Base-by-base conservation (phyloP, 37 sponge, comb jelly and placozoan species). In the Eunapius fragilis region DNA sequence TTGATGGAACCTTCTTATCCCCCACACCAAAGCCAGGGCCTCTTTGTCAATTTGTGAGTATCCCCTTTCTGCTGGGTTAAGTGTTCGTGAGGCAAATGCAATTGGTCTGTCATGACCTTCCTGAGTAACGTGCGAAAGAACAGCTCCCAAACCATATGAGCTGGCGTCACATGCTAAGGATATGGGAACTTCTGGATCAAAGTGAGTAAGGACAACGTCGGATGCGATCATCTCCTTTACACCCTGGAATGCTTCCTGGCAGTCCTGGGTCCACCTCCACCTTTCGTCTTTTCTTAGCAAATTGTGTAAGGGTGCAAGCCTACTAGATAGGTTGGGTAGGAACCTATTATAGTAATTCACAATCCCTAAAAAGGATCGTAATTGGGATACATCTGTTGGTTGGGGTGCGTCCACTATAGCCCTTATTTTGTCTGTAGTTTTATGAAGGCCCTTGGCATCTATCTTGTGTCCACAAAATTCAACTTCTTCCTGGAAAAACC, bases 31-130 rank as follows among this genome's bases (percentile, higher is more conserved):
- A 10, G 70, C 79, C 22, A 91, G 69, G 2, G 87, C 92, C 26
- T 91, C 84, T 36, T 83, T 83, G 28, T 88, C 94, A 13, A 90
- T 84, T 34, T 89, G 94, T 17, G 91, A 68, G 35, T 90, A 94
- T 24, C 82, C 89, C 14, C 75, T 28, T 70, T 93, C 93, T 31
- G 70, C 31, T 23, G 70, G 26, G 9, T 82, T 34, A n/a, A 93
- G 71, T 13, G 80, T 90, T 25, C 90, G 77, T 5, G 94, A 93
- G 12, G 91, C 91, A 68, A 78, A 90, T 0, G 92, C 85, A 5
- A 93, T 58, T 3, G 91, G 91, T 30, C 82, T 76, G n/a, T 90
- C 85, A 19, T 33, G 35, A 7, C 85, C 81, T 70, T 90, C 72
- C 13, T 35, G 70, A 24, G 70, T 37, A 36, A 83, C 77, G 67